Evolutionary conservation across 1,140 invertebrate species (phyloP).

Genomic region (Nixonia krombeini): DNA sequence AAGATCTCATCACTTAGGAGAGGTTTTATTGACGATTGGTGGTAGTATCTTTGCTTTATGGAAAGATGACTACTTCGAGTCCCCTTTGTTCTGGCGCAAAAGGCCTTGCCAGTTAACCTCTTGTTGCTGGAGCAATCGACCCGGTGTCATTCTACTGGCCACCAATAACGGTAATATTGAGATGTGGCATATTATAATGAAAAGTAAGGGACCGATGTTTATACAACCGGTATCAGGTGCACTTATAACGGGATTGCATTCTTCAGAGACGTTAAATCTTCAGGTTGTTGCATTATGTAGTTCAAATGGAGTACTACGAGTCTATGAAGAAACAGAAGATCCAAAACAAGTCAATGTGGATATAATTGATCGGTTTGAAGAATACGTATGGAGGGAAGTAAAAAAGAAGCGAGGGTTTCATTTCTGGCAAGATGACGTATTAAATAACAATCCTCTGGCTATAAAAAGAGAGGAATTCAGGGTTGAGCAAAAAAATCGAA

Average conservation of each 20-base stretch:
- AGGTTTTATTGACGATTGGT: constrained; percentile 75
- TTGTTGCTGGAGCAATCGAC: constrained; percentile 70
- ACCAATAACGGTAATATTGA: constrained; percentile 72
- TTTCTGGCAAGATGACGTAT: constrained; percentile 52
- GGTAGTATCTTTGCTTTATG: constrained; percentile 75
- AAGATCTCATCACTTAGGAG: constrained; percentile 72
- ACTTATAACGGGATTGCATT: constrained; percentile 49
- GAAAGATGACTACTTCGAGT: constrained; percentile 68
- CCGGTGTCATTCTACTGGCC: constrained; percentile 70
- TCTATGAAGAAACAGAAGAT: constrained; percentile 38
- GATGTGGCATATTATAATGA: constrained; percentile 70
- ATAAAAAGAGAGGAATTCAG: constrained; percentile 40
- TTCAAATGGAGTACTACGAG: constrained; percentile 41
- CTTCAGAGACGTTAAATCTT: background rate
- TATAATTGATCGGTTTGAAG: constrained; percentile 58
- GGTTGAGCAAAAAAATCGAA: constrained; percentile 36
- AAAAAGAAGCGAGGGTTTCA: constrained; percentile 56
- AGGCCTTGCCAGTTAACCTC: constrained; percentile 67
- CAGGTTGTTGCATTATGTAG: constrained; percentile 50
- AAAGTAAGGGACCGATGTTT: constrained; percentile 43
- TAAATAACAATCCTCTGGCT: constrained; percentile 37
- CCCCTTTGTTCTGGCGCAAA: constrained; percentile 73
- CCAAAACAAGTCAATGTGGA: constrained; percentile 13
- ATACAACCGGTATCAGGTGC: constrained; percentile 46
- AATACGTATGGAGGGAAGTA: constrained; percentile 54